These are phyloP conservation scores for Asbolus verrucosus DNA, from an alignment of 1,140 invertebrate species.

Conservation along the genomic window DNA sequence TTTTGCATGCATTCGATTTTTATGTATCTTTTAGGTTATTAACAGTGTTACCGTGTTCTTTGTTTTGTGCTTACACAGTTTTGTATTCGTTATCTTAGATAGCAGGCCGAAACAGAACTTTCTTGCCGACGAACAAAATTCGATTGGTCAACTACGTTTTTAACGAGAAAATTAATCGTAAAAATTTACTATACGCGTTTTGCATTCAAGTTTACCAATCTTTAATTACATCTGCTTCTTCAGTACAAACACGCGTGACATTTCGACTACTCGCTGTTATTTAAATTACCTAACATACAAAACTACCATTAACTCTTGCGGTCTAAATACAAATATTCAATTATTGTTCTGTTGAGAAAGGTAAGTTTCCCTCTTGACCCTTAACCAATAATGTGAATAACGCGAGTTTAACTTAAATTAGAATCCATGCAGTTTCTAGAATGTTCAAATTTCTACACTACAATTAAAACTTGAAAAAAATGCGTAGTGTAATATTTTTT, in stretches of 20 bases:
- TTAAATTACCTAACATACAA: not conserved
- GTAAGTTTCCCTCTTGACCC: no score
- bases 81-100: not conserved
- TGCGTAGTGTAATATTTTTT: no score
- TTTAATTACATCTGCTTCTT: not conserved
- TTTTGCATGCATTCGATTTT: constrained; percentile 21
- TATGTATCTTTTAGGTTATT: constrained; percentile 7
- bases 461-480: no score
- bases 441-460: no score
- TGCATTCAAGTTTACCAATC: not conserved
- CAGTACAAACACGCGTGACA: no score
- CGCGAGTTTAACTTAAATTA: no score
- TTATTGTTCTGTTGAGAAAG: no score
- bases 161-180: not conserved
- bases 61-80: not conserved
- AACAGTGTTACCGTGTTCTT: constrained; percentile 6
- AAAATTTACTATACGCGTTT: not conserved
- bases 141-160: not conserved
- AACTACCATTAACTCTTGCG: no score
- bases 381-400: no score
- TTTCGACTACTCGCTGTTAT: not conserved
- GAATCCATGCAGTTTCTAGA: no score
- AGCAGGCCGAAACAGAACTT: not conserved
- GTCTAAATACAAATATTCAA: no score
- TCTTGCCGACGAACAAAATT: not conserved